Conservation (phyloP, 2,888 invertebrate genomes). For the Protodeltote pygarga region DNA sequence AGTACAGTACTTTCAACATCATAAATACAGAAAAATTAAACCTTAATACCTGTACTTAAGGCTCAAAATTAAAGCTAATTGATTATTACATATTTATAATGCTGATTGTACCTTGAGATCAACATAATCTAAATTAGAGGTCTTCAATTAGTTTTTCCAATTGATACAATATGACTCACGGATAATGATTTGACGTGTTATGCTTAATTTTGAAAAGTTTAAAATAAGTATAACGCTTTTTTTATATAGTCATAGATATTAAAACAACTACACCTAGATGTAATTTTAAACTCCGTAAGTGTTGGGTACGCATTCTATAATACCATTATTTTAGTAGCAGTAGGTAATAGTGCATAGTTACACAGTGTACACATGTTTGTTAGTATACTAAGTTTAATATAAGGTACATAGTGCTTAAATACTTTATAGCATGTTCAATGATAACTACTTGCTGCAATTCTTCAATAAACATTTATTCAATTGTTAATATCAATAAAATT, state of each 20-base stretch:
- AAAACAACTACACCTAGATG: conserved; percentile 4
- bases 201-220: too few relatives aligned
- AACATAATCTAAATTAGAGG: conserved; percentile 25
- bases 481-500: conserved; percentile 18
- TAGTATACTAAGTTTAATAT: neutral
- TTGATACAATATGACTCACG: neutral
- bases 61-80: conserved; percentile 1
- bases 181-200: too few relatives aligned
- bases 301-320: neutral
- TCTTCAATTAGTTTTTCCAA: conserved; percentile 1
- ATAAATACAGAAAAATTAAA: conserved; percentile 25
- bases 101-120: conserved; percentile 42
- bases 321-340: conserved; percentile 1
- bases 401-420: neutral
- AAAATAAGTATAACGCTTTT: too few relatives aligned
- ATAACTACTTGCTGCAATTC: conserved; percentile 4
- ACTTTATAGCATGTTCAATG: conserved; percentile 2
- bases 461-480: conserved; percentile 8
- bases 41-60: conserved; percentile 3
- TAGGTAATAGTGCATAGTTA: neutral
- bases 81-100: conserved; percentile 36
- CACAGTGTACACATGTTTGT: neutral
- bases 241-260: too few relatives aligned
- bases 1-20: conserved; percentile 35
- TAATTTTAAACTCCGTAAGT: conserved; percentile 2